Evolutionary conservation across 2,888 invertebrate species (phyloP).

Genomic region (Scaptomyza polygonia): DNA sequence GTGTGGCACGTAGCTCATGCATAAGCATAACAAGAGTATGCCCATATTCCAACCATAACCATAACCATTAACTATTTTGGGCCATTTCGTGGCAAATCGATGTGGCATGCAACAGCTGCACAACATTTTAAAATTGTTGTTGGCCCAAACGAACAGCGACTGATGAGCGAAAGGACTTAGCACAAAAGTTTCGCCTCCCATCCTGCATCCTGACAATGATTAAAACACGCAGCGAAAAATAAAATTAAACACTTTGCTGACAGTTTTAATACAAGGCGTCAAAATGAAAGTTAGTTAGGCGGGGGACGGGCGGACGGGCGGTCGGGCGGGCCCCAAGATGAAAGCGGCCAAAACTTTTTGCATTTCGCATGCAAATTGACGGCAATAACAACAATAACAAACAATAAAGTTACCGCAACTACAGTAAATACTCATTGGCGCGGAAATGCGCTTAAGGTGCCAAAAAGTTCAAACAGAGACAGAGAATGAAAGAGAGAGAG

Average conservation of each 20-base stretch:
- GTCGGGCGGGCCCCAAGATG: background rate
- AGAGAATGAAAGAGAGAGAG: background rate
- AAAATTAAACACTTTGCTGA: conserved; percentile 48
- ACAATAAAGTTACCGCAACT: conserved; percentile 19
- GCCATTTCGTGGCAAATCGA: conserved; percentile 49
- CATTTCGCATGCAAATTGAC: conserved; percentile 44
- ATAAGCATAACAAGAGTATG: conserved; percentile 69
- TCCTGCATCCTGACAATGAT: conserved; percentile 30
- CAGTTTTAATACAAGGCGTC: conserved; percentile 64
- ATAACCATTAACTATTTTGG: conserved; percentile 29
- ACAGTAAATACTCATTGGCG: conserved; percentile 41
- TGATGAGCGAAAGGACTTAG: conserved; percentile 4
- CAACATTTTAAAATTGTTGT: conserved; percentile 54
- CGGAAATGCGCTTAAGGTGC: conserved; percentile 47
- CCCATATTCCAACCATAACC: conserved; percentile 42
- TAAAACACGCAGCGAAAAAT: conserved; percentile 46
- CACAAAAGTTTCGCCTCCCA: conserved; percentile 21
- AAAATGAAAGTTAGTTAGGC: conserved; percentile 51
- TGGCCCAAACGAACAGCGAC: conserved; percentile 43
- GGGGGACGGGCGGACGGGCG: too few species aligned
- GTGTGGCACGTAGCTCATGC: conserved; percentile 65
- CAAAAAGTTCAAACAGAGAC: background rate
- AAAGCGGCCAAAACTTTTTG: conserved; percentile 30
- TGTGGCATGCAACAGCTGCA: conserved; percentile 78
- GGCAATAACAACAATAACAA: conserved; percentile 11